Percentiles rank a stretch among this genome's conserved stretches.
Evolutionary conservation across 2,797 vertebrate genomes (phyloP).

Genomic region (Phrynocephalus guinanensis): DNA sequence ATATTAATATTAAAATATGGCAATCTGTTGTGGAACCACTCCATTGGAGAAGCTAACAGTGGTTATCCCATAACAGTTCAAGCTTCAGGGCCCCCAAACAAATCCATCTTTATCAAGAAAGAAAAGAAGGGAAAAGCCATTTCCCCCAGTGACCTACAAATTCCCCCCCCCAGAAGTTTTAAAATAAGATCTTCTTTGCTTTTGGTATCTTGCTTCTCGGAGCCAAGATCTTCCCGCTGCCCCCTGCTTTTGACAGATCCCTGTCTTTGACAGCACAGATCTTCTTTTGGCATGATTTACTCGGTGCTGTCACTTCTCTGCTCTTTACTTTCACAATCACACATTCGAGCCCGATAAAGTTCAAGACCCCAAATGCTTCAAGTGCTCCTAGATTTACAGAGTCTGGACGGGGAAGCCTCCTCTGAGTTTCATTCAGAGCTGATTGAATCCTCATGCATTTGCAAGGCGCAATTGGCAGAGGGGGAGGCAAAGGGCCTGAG

Average conservation of each 20-base stretch:
- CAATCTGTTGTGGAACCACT: no score
- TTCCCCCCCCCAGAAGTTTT: slow-evolving; percentile 12
- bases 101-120: not conserved
- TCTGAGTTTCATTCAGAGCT: slow-evolving; percentile 30
- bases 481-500: slow-evolving; percentile 29
- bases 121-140: not conserved
- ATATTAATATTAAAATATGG: no score
- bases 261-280: slow-evolving; percentile 58
- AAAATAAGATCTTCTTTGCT: slow-evolving; percentile 18
- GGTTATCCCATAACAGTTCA: no score
- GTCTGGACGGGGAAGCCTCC: slow-evolving; percentile 33
- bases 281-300: slow-evolving; percentile 72
- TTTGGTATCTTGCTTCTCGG: not conserved
- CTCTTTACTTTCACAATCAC: slow-evolving; percentile 75
- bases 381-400: slow-evolving; percentile 68
- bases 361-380: slow-evolving; percentile 75
- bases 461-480: slow-evolving; percentile 22
- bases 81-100: no score
- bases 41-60: no score
- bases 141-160: slow-evolving; percentile 37
- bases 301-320: slow-evolving; percentile 64
- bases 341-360: slow-evolving; percentile 76
- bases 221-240: slow-evolving; percentile 1
- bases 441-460: slow-evolving; percentile 71
- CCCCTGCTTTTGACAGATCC: slow-evolving; percentile 30